Base-by-base conservation (phyloP, 2,888 invertebrate species). In the Melanostoma scalare region DNA sequence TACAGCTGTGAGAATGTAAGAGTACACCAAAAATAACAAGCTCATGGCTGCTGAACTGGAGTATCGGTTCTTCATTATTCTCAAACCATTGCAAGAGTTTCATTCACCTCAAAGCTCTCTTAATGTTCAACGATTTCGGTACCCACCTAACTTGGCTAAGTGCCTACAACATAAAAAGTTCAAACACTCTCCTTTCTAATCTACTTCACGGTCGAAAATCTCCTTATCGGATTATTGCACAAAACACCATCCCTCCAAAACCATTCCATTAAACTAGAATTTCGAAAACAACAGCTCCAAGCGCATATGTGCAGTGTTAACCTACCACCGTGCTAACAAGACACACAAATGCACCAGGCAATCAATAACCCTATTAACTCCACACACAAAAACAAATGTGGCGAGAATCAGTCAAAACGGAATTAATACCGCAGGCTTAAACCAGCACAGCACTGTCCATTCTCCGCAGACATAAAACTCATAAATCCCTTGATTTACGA, bases 401-500 rank as follows among this genome's bases (percentile, higher is more conserved):
- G 68, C 63, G 82, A 79, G 79, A 84, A 79, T 84, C 79, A 79
- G 69, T 84, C 84, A 84, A 84, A 79, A 75, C 46, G 71, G 84
- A 75, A 84, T 84, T 84, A 84, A 84, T 84, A 84, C 84, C 79
- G 71, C 84, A 35, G 79, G 84, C 84, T 84, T 84, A 79, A 84
- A 75, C 79, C 84, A 84, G 69, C 67, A 60, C 63, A 71, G 30
- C 48, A 61, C 76, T 68, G 72, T 68, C 63, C 81, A 56, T 42
- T 61, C 58, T 3, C 65, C 6, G 9, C 72, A 58, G 84, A 84
- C 75, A 75, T 84, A 79, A 84, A 84, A 84, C 79, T 84, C 79
- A 84, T 84, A 84, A 84, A 84, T 84, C 84, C 84, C 84, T 79
- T 84, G 84, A 84, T 84, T 84, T 84, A 84, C 79, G 84, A 79